Conservation (phyloP, 2,113 vertebrate genomes). For the Triplophysa tibetana region DNA sequence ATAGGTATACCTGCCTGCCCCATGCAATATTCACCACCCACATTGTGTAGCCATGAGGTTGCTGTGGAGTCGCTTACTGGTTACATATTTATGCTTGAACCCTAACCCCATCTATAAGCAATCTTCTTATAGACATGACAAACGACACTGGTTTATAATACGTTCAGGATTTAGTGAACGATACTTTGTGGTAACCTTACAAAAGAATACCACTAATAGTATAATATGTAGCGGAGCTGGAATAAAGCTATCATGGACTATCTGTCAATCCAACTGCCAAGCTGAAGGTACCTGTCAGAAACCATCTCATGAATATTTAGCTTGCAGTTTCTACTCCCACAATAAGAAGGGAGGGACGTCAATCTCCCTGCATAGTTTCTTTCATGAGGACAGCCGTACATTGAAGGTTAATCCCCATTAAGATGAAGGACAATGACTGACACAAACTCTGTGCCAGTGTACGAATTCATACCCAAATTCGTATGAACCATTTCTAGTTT, state of each 20-base stretch:
- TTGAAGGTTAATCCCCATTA: conserved; percentile 40
- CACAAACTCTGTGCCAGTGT: neutral
- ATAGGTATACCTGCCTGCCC: neutral
- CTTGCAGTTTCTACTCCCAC: conserved; percentile 32
- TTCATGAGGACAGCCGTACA: conserved; percentile 41
- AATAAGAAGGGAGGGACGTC: conserved; percentile 15
- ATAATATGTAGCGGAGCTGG: neutral
- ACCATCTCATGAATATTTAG: conserved; percentile 59
- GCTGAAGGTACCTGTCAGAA: conserved; percentile 39
- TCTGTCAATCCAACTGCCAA: conserved; percentile 49
- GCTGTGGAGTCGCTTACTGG: neutral
- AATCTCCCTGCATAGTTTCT: conserved; percentile 33
- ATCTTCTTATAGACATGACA: neutral
- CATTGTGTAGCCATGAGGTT: neutral
- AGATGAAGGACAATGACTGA: conserved; percentile 12
- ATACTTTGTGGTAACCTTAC: neutral
- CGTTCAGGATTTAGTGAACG: conserved; percentile 22
- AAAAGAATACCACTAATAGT: conserved; percentile 16
- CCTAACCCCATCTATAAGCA: too few species aligned
- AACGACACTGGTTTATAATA: conserved; percentile 2
- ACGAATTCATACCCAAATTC: too few species aligned
- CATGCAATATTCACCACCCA: conserved; percentile 1
- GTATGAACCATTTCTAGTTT: too few species aligned
- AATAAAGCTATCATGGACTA: conserved; percentile 53
- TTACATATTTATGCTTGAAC: too few species aligned